A percentile compares a stretch with the other conserved stretches of the same genome.
Evolutionary conservation across 2,113 vertebrate species (phyloP).

Genomic region (Verasper variegatus): DNA sequence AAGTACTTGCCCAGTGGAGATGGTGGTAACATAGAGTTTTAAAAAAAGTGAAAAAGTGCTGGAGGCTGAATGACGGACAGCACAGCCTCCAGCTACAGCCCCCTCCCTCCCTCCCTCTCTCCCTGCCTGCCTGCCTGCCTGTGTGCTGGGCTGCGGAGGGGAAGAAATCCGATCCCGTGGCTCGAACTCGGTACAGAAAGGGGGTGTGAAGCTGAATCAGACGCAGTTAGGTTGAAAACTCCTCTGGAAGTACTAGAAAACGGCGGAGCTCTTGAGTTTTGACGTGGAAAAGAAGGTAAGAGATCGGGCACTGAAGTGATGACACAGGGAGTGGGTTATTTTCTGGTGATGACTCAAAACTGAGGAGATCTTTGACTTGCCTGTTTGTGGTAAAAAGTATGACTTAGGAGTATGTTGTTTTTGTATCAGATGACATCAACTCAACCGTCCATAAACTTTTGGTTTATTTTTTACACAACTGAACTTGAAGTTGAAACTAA

Average conservation of each 20-base stretch:
- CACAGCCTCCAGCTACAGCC: conserved; percentile 59
- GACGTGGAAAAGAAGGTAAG: conserved; percentile 77
- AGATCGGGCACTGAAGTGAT: conserved; percentile 5
- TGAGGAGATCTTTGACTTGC: no score
- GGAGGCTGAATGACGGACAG: conserved; percentile 62
- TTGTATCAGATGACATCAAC: background rate
- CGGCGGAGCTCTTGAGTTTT: conserved; percentile 65
- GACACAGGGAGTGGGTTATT: background rate
- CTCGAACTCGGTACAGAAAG: conserved; percentile 70
- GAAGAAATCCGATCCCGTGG: conserved; percentile 78
- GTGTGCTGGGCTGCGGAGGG: conserved; percentile 56
- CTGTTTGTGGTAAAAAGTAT: no score
- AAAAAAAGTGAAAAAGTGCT: conserved; percentile 51
- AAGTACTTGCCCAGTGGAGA: conserved; percentile 34
- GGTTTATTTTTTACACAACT: background rate
- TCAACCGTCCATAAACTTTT: background rate
- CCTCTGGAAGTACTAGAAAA: conserved; percentile 70
- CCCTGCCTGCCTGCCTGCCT: background rate
- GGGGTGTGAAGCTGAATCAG: conserved; percentile 74
- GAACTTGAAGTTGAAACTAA: background rate
- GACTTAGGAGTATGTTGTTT: background rate
- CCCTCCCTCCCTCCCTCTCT: conserved; percentile 20
- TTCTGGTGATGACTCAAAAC: no score
- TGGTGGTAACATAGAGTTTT: conserved; percentile 10
- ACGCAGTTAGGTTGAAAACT: conserved; percentile 79